Evolutionary conservation across 2,888 invertebrate species (phyloP), one percentile per base, ranked within the genome.

Genomic region (Calameuta filiformis): DNA sequence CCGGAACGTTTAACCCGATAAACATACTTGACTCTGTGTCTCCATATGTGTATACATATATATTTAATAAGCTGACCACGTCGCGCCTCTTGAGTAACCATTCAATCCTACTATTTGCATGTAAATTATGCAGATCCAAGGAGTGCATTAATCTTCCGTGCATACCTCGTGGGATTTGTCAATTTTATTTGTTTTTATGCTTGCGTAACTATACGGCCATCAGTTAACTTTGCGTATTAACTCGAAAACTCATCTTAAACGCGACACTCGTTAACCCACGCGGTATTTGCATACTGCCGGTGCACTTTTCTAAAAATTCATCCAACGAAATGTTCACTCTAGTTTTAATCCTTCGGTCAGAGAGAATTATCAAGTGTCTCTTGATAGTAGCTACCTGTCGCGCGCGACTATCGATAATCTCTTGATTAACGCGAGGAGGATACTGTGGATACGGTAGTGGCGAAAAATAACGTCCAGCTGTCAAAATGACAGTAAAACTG

Each of bases 91-190:
- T 81, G 82, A 83, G 82, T 81, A 81, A 84, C 81, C 76, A 83
- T 82, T 83, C 83, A 76, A 81, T 83, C 79, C 77, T 76, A 82
- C 83, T 83, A 85, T 85, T 87, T 86, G 80, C 81, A 85, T 86
- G 83, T 78, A 85, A 85, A 86, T 87, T 87, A 86, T 86, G 83
- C 82, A 82, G 81, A 86, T 86, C 80, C 80, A 76, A 80, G 82
- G 81, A 85, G 83, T 85, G 85, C 84, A 86, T 86, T 85, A 85
- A 88, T 88, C 85, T 85, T 40, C 77, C 76, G 79, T 68, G 81
- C 83, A 82, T 84, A 81, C 80, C 81, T 82, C 76, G 78, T 75
- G 79, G 77, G 82, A 84, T 85, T 82, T 82, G 80, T 83, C 79
- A 77, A 84, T 85, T 85, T 85, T 83, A 81, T 84, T 87, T 83